Evolutionary conservation across 2,888 invertebrate species (phyloP), one percentile per base, ranked within the genome.

Genomic region (Salpingus planirostris): DNA sequence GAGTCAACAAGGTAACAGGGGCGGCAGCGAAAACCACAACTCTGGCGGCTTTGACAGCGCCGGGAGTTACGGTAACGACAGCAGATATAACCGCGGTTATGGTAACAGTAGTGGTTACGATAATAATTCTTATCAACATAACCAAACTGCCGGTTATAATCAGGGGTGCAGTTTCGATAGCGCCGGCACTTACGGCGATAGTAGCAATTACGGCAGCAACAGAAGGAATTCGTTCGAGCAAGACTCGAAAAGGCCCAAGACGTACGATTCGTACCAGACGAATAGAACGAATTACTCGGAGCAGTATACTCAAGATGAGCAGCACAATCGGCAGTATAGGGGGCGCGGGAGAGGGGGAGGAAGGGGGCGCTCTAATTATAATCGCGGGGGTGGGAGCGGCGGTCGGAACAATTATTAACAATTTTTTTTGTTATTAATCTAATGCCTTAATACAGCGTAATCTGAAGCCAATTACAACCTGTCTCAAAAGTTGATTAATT

Each of bases 1-100:
- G n/a, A n/a, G n/a, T n/a, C n/a, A n/a, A n/a, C n/a, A n/a, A n/a
- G 64, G 72, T 21, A 66, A 69, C 21, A 55, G 65, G 21, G 66
- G 67, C 24, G 60, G 70, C 36, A 56, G 69, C 45, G 54, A 59
- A 18, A 18, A 18, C 8, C 18, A 18, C 5, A 18, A 18, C 18
- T 18, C 18, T 8, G 18, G 18, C 23, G 38, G 38, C 31, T 51
- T 37, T 38, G 51, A 52, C 39, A 50, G 49, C 29, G 49, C 51
- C 11, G 50, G 53, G 21, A 46, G 45, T 37, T 53, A 48, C 24
- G 38, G 37, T 23, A 11, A 11, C 23, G 5, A 23, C 23, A 23
- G 11, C 11, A 5, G 11, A 23, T 18, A 18, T 18, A 4, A 4
- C 10, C 6, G 23, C 11, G 11, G 11, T 11, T 23, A 59, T 38